These are phyloP conservation scores for Drosophila ambigua DNA, from an alignment of 1,140 invertebrate genomes.

Conservation along the genomic window DNA sequence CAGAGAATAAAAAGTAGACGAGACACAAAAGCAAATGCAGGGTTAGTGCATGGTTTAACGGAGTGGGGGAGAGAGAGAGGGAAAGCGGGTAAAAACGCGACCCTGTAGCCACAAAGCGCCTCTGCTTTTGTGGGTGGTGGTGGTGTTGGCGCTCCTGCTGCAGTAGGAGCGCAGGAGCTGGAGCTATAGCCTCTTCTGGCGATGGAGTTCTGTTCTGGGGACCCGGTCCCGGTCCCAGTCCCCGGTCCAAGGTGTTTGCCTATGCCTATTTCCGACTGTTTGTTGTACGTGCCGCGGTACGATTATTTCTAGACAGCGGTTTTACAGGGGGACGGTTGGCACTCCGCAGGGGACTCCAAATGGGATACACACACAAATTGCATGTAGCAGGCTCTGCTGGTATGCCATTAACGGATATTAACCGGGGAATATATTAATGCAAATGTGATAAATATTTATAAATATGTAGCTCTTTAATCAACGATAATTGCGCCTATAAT, in stretches of 20 bases:
- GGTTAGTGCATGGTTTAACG: background rate
- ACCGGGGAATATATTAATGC: too few species aligned
- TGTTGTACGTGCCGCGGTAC: constrained; percentile 48
- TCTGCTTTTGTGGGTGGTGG: constrained; percentile 74
- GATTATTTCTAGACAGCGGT: constrained; percentile 37
- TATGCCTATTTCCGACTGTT: constrained; percentile 40
- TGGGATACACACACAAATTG: background rate
- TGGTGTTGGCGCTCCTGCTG: constrained; percentile 12
- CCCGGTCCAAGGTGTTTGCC: constrained; percentile 46
- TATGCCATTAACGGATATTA: too few species aligned
- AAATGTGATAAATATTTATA: too few species aligned
- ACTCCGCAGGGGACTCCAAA: background rate
- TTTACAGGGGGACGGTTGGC: background rate
- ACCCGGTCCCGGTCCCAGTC: constrained; percentile 31
- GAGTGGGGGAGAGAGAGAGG: constrained; percentile 20
- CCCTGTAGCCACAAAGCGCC: constrained; percentile 59
- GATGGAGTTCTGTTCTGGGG: constrained; percentile 19
- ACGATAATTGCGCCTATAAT: too few species aligned
- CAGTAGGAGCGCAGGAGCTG: background rate
- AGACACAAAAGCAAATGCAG: constrained; percentile 68
- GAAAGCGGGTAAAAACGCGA: constrained; percentile 44
- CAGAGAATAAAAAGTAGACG: constrained; percentile 50
- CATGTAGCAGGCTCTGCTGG: too few species aligned
- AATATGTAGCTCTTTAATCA: too few species aligned
- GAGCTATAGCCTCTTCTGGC: background rate